Evolutionary conservation across 2,113 vertebrate genomes (phyloP).

Genomic region (Penelope pileata): DNA sequence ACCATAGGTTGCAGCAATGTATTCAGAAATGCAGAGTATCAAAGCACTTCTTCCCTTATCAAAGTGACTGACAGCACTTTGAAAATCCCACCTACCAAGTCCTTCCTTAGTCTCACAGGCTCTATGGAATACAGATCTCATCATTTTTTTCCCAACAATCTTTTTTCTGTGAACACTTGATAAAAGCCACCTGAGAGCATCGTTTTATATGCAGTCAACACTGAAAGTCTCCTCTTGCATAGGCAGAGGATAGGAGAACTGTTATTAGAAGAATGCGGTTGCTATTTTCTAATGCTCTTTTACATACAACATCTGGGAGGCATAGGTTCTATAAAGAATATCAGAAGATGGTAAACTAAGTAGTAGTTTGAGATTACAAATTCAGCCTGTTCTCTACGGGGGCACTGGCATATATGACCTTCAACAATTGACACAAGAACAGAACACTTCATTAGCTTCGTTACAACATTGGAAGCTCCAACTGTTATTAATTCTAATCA

Average conservation of each 20-base stretch:
- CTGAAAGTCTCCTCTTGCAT: neutral
- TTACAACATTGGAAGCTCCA: neutral
- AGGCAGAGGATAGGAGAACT: neutral
- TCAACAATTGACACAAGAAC: constrained; percentile 2
- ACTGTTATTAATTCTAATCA: neutral
- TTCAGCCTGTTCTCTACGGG: neutral
- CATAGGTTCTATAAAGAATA: neutral
- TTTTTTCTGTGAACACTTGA: neutral
- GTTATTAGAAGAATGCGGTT: neutral
- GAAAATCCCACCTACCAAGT: neutral
- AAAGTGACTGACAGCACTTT: neutral
- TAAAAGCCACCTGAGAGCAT: neutral
- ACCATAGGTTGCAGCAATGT: neutral
- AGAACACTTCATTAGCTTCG: neutral
- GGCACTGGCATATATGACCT: neutral
- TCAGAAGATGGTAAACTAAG: neutral
- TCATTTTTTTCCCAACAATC: neutral
- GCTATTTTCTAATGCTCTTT: neutral
- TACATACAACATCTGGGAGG: neutral
- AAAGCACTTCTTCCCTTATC: neutral
- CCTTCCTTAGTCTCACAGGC: neutral
- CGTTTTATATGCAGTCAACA: neutral
- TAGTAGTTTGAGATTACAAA: neutral
- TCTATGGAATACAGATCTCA: neutral
- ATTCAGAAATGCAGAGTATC: neutral